Evolutionary conservation across 2,797 vertebrate genomes (phyloP).

Genomic region (Champsocephalus esox): DNA sequence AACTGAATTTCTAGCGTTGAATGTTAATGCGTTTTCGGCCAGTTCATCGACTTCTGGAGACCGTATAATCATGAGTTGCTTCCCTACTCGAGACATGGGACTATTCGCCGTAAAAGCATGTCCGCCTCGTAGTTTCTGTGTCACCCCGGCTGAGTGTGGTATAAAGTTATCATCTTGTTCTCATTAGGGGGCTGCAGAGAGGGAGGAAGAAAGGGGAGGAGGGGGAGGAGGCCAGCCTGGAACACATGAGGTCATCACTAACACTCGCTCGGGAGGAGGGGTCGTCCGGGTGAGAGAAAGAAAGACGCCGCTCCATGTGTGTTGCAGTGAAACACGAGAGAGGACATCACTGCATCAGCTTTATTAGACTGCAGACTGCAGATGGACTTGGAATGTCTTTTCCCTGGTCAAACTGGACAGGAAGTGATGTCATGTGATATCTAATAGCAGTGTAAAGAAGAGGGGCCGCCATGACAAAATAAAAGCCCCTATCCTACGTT

Average conservation of each 20-base stretch:
- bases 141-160: constrained; percentile 40
- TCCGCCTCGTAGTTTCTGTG: constrained; percentile 33
- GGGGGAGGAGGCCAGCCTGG: constrained; percentile 44
- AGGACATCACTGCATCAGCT: not conserved
- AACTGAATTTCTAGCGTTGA: no score
- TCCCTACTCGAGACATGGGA: not conserved
- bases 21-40: no score
- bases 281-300: constrained; percentile 6
- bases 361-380: not conserved
- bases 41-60: not conserved
- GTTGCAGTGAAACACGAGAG: constrained; percentile 3
- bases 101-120: not conserved
- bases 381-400: not conserved
- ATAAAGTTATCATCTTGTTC: constrained; percentile 74
- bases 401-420: not conserved
- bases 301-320: constrained; percentile 9
- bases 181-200: constrained; percentile 66
- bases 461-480: not conserved
- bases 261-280: constrained; percentile 47
- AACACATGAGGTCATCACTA: constrained; percentile 77
- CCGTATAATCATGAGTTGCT: not conserved
- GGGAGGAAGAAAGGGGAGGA: constrained; percentile 19
- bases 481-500: not conserved
- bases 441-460: not conserved
- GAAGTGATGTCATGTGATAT: constrained; percentile 26